Evolutionary conservation across 92 coral and sea anemone species (phyloP), one percentile per base, ranked within the genome.

Genomic region (Blastomussa wellsi): DNA sequence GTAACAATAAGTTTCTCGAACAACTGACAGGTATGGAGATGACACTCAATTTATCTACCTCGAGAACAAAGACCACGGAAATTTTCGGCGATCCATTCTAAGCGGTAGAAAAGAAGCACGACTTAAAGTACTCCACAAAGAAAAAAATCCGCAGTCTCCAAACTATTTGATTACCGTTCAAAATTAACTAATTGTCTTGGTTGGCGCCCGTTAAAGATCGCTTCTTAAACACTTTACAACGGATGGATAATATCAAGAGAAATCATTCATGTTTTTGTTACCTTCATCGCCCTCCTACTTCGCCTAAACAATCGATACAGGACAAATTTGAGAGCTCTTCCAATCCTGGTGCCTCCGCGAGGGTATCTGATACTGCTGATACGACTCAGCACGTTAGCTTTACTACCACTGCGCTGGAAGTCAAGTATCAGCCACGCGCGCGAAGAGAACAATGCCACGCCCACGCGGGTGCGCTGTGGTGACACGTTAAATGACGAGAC

Each of bases 271-370:
- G 0, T 62, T 62, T 57, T 35, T 11, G 11, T 79, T 75, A 83
- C 87, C 87, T 83, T 83, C 11, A 44, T 48, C 44, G 60, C 59
- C 7, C 80, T 74, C 14, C 77, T 85, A n/a, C 88, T 85, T 49
- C 77, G 68, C 78, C 76, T 66, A 69, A 85, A 85, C 67, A 85
- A 47, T 6, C 83, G 82, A 38, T 77, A 22, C 33, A 59, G 52
- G 59, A 84, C 87, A 78, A 72, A 90, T 57, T 32, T 75, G 49
- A 96, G 86, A 17, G 95, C 98, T 37, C 39, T 52, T 37, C 98
- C 98, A 51, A 95, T 96, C 51, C 80, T 87, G 20, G 98, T 96
- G 51, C 95, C 95, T 65, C 96, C 92, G 17, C 88, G 82, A 62
- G 98, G 98, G 73, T 96, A 96, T 57, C 94, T 60, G 11, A 90